Base-by-base conservation (phyloP, 2,113 vertebrate species). In the Epinephelus lanceolatus region DNA sequence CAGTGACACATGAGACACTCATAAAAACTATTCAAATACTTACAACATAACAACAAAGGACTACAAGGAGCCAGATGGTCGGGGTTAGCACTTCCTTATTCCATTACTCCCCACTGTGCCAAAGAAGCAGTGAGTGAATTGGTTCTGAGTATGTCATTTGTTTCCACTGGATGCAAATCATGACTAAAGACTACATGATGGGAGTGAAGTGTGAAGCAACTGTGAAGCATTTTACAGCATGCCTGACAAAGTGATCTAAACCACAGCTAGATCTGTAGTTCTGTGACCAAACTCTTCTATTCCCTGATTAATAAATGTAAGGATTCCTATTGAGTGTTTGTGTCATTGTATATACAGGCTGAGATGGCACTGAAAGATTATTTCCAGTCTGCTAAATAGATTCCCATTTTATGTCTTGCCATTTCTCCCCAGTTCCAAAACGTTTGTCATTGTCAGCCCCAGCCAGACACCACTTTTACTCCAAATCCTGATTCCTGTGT, bases 1-100 rank as follows among this genome's bases (percentile, higher is more conserved):
- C 81, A 70, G 27, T 49, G 70, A 82, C 72, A 88, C 61, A 42
- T 21, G 71, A 85, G 78, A 78, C 59, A 67, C 59, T 71, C 49
- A 71, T 79, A 74, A 85, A 82, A 81, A 61, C 69, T 74, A 68
- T 71, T 85, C 52, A 83, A 79, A 88, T 81, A 40, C 67, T 67
- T 80, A 69, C 53, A 84, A 84, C 30, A 78, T 27, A 71, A 37
- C 40, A 70, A 78, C 9, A 73, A 60, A 75, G 5, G 25, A 61
- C 27, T 56, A 42, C 23, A 81, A 63, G 59, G 66, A 87, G 67
- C 71, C 86, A 88, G 75, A 86, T 40, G 79, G 56, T 63, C 25
- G 49, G 19, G 63, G 73, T 86, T 71, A 70, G 57, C 13, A 14
- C 30, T 71, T 86, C 53, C 49, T 62, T 83, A 71, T 80, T 73